Base-by-base conservation (phyloP, 2,888 invertebrate species). In the Eueremaeus valkanovi region DNA sequence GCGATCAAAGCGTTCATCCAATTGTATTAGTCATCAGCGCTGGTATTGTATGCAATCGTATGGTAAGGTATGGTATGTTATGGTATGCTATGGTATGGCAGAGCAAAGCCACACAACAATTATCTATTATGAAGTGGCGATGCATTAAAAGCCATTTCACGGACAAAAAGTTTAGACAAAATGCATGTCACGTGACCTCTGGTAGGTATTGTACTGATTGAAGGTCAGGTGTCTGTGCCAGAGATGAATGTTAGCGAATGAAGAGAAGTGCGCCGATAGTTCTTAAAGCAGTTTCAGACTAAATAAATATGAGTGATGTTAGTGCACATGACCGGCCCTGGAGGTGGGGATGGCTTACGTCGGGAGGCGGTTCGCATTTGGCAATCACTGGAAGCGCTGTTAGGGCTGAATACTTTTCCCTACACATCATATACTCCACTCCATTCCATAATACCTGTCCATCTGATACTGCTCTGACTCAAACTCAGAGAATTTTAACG, bases 161-260 rank as follows among this genome's bases (percentile, higher is more conserved):
- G 29, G 61, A 61, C 61, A 31, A 27, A 27, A 51, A 61, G 29
- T 27, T 61, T 29, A 61, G 61, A 61, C 61, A 61, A 61, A 61
- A 61, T 61, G 29, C 27, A 29, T 5, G 21, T 61, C 31, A 61
- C 16, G 61, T 61, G 61, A 61, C 31, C 31, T 61, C n/a, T 51
- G 18, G 27, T 61, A 61, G 61, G 61, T 61, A 61, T 61, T 61
- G 61, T 61, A 18, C 61, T 61, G 11, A 29, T 16, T 61, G 61
- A 61, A 61, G 61, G 61, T 61, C 61, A 61, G 29, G 61, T 61
- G 61, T 61, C 61, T 61, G 61, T 61, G 61, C 31, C 51, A n/a
- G 5, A 51, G 31, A 29, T 31, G 61, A 61, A 61, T 29, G 29
- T 61, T 61, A 27, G 13, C 27, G 31, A 21, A 55, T 18, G 61